These are phyloP conservation scores for Agrotis exclamationis DNA, from an alignment of 2,888 invertebrate genomes.

Conservation along the genomic window DNA sequence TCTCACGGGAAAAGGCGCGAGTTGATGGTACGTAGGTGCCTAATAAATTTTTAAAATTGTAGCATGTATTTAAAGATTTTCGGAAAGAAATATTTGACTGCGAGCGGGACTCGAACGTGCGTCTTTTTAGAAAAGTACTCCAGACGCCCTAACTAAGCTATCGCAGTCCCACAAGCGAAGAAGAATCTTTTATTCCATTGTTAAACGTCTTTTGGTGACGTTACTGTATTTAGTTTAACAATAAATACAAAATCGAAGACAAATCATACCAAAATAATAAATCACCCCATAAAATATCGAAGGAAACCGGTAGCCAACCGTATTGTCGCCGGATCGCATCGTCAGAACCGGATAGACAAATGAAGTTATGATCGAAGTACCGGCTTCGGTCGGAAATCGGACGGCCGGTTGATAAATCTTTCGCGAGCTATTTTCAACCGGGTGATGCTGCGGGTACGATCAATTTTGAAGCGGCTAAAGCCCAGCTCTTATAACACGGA, in stretches of 20 bases:
- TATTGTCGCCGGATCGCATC: conserved; percentile 17
- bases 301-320: conserved; percentile 7
- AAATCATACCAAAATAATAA: neutral
- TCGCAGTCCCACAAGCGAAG: too few relatives aligned
- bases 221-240: too few relatives aligned
- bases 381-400: conserved; percentile 27
- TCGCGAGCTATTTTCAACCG: conserved; percentile 11
- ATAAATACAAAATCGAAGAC: neutral
- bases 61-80: too few relatives aligned
- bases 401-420: conserved; percentile 35
- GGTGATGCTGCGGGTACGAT: conserved; percentile 5
- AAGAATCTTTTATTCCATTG: too few relatives aligned
- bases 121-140: too few relatives aligned
- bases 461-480: conserved; percentile 7
- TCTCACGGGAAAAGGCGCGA: too few relatives aligned
- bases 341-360: conserved; percentile 32
- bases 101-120: too few relatives aligned
- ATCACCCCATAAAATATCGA: conserved; percentile 6
- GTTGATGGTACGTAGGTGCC: too few relatives aligned
- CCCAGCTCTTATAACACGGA: neutral
- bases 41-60: too few relatives aligned
- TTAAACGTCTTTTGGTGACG: too few relatives aligned
- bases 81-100: too few relatives aligned
- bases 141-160: too few relatives aligned
- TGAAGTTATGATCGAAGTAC: conserved; percentile 36